These are phyloP conservation scores for Picus viridis DNA, from an alignment of 2,797 vertebrate species.

Conservation along the genomic window DNA sequence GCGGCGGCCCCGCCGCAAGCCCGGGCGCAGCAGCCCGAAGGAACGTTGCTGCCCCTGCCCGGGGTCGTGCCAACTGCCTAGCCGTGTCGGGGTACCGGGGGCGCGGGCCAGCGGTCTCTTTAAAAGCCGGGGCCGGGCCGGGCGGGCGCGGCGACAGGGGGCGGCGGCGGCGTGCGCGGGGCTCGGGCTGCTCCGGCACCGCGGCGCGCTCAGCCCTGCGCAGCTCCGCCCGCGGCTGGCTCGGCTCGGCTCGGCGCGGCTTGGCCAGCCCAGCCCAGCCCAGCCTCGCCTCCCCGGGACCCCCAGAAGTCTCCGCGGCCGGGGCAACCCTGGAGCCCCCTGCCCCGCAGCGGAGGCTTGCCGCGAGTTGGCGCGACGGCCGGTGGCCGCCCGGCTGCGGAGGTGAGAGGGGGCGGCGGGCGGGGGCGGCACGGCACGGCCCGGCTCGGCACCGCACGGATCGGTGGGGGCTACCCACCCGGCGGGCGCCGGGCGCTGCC, in stretches of 20 bases:
- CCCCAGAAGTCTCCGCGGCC: slow-evolving; percentile 35
- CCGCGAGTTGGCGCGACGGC: slow-evolving; percentile 56
- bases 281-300: neutral
- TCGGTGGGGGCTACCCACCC: neutral
- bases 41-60: neutral
- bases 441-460: neutral
- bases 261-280: neutral
- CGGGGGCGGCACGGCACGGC: slow-evolving; percentile 3
- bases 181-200: slow-evolving; percentile 86
- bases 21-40: neutral
- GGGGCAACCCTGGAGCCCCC: slow-evolving; percentile 68
- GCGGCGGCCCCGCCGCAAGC: neutral
- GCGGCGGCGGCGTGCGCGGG: slow-evolving; percentile 85
- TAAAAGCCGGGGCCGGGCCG: slow-evolving; percentile 83
- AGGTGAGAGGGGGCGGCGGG: slow-evolving; percentile 47
- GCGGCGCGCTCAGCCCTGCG: slow-evolving; percentile 81
- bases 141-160: slow-evolving; percentile 78
- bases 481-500: neutral
- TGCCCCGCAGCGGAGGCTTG: slow-evolving; percentile 70
- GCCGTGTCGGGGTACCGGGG: neutral
- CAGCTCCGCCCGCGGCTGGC: slow-evolving; percentile 71
- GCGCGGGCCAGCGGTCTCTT: slow-evolving; percentile 82
- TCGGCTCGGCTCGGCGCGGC: slow-evolving; percentile 70
- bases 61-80: neutral
- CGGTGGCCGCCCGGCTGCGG: slow-evolving; percentile 41